These are phyloP conservation scores for Crocidura indochinensis DNA, from an alignment of 2,797 vertebrate species.

Conservation along the genomic window DNA sequence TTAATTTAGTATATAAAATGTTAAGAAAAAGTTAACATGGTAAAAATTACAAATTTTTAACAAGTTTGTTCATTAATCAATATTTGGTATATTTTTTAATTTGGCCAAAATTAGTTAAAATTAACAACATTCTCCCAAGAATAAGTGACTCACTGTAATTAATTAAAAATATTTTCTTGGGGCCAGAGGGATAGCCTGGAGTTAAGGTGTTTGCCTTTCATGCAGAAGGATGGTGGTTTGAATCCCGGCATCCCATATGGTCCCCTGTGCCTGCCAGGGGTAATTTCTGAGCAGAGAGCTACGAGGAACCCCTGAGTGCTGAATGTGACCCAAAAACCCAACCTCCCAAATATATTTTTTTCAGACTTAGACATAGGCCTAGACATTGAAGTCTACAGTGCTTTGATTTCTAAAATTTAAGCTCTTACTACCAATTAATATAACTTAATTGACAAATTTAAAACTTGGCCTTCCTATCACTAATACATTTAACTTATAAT, in stretches of 20 bases:
- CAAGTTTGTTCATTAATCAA: slow-evolving; percentile 22
- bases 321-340: too few relatives aligned
- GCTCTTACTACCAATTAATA: neutral
- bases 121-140: neutral
- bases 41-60: slow-evolving; percentile 4
- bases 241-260: too few relatives aligned
- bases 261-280: too few relatives aligned
- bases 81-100: neutral
- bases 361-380: neutral
- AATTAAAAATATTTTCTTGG: too few relatives aligned
- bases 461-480: neutral
- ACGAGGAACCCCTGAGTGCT: too few relatives aligned
- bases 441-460: neutral
- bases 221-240: too few relatives aligned
- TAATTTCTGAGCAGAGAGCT: too few relatives aligned
- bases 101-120: neutral
- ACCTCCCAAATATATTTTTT: too few relatives aligned
- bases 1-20: slow-evolving; percentile 30
- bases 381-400: slow-evolving; percentile 20
- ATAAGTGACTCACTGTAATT: slow-evolving; percentile 24
- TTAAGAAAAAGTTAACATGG: slow-evolving; percentile 1
- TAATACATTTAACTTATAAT: neutral
- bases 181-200: too few relatives aligned
- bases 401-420: neutral
- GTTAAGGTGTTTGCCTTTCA: too few relatives aligned